phyloP scores from a whole-genome alignment of 1,140 invertebrate species.

The Cydia fagiglandana region DNA sequence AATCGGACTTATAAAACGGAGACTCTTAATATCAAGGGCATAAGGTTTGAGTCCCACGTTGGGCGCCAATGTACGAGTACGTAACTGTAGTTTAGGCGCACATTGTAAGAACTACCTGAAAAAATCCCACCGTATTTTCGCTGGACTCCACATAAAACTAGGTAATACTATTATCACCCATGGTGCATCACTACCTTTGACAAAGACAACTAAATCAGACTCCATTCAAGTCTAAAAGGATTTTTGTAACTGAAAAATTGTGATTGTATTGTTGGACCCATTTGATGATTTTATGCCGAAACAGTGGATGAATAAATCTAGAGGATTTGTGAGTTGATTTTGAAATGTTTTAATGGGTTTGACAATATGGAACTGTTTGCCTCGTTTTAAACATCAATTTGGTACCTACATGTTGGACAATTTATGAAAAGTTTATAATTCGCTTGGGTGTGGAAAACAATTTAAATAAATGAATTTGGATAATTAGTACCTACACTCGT shows the following conservation, averaged over 20 bases:
- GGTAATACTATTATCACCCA: not conserved
- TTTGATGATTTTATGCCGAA: not conserved
- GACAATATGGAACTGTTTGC: constrained; percentile 4
- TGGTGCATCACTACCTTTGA: constrained; percentile 1
- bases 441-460: too few species aligned
- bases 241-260: constrained; percentile 5
- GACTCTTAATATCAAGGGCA: too few species aligned
- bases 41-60: too few species aligned
- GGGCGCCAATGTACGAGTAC: too few species aligned
- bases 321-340: not conserved
- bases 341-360: constrained; percentile 11
- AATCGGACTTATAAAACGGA: too few species aligned
- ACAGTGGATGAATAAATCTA: not conserved
- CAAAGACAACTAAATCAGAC: constrained; percentile 1
- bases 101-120: too few species aligned
- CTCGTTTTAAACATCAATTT: too few species aligned
- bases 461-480: too few species aligned
- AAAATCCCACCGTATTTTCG: too few species aligned
- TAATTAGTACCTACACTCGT: too few species aligned
- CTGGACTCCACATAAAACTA: not conserved
- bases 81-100: too few species aligned
- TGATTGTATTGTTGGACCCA: constrained; percentile 11
- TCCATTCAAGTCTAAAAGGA: constrained; percentile 3
- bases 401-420: not conserved
- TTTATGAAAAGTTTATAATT: not conserved